Base-by-base conservation (phyloP, 2,797 vertebrate species). In the Notolabrus celidotus region DNA sequence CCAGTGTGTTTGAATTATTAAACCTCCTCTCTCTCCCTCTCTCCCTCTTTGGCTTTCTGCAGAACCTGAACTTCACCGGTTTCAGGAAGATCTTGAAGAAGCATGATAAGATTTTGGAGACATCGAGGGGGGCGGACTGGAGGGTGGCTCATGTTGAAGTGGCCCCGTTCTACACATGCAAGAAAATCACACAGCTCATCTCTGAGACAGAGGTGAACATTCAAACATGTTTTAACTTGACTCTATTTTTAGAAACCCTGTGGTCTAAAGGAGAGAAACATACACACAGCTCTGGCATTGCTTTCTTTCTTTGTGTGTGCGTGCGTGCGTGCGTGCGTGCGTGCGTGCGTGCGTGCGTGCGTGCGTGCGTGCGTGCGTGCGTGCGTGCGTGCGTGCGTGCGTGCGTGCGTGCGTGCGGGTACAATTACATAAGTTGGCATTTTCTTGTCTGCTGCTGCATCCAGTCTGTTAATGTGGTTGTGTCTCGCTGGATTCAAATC, bases 71-170 rank as follows among this genome's bases (percentile, higher is more conserved):
- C 92, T 99, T 99, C 92, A 99, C 98, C 0, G 98, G 98, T 60
- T 99, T 99, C 93, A 95, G 98, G 81, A 99, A 99, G 93, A 99
- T 99, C 84, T 92, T 99, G 51, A 99, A 99, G 93, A 99, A 99
- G 69, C 98, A 99, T 94, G 98, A 99, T 86, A 99, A 99, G 92
- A 99, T 99, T 85, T 93, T 99, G 94, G 98, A 99, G 91, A 99
- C 98, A 0, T 71, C 91, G 0, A 93, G 97, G 29, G 98, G 98
- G 2, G 98, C 97, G 0, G 96, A 98, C 86, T 99, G 98, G 98
- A 93, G 98, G 46, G 97, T 98, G 85, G 94, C 91, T 17, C 97
- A 99, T 10, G 98, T 99, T 52, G 98, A 99, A 86, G 97, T 99
- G 80, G 98, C 98, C 47, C 97, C 98, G 0, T 99, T 99, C 92